phyloP scores from a whole-genome alignment of 2,797 vertebrate genomes.

The Spea hammondii region DNA sequence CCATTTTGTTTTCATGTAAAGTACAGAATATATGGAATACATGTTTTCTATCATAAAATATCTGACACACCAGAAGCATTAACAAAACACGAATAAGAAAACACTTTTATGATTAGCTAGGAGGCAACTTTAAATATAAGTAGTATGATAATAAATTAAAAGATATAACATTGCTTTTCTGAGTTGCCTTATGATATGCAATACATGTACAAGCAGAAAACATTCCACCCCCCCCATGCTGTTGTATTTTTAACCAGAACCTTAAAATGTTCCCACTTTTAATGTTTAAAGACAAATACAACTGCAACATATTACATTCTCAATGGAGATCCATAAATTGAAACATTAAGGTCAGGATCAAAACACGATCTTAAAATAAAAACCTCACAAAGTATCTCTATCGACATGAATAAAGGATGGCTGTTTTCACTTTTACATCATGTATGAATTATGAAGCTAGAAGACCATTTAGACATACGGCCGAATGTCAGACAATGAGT shows the following conservation, averaged over 20 bases:
- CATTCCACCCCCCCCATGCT: no score
- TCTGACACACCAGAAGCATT: no score
- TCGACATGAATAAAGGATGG: slow-evolving; percentile 48
- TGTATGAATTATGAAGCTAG: slow-evolving; percentile 60
- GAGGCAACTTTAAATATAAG: no score
- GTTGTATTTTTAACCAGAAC: not conserved
- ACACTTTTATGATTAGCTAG: no score
- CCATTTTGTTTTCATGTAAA: no score
- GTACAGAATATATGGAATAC: no score
- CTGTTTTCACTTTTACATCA: slow-evolving; percentile 52
- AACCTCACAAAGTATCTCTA: slow-evolving; percentile 40
- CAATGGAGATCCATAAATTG: not conserved
- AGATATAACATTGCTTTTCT: no score
- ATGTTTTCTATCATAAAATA: no score
- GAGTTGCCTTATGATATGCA: no score
- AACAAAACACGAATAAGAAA: no score
- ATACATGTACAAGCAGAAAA: no score
- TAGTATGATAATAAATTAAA: no score
- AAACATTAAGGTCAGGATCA: slow-evolving; percentile 4
- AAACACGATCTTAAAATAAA: not conserved
- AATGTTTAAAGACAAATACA: not conserved
- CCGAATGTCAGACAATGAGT: slow-evolving; percentile 54
- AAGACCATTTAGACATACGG: slow-evolving; percentile 61
- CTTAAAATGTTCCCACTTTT: not conserved
- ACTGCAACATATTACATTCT: not conserved